Base-by-base conservation (phyloP, 2,888 invertebrate genomes). In the Tinea semifulvella region DNA sequence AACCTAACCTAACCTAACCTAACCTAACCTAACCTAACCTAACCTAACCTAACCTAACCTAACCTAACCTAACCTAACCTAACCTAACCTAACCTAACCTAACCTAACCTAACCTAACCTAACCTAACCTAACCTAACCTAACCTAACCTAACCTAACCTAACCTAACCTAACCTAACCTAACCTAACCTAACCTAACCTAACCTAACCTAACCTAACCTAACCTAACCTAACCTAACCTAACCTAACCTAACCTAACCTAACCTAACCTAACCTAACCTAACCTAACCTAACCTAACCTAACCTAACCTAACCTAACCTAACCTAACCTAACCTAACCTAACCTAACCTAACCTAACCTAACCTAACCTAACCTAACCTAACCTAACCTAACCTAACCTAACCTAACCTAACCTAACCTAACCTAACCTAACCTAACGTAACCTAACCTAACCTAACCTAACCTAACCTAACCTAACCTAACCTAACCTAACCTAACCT, bases 161-260 rank as follows among this genome's bases (percentile, higher is more conserved):
- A 46, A 46, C 46, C 46, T 46, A 46, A 46, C 46, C 46, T 46
- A 46, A 46, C 46, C 46, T 46, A 46, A 46, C 46, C 46, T 46
- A 46, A 46, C 46, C 46, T 46, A 46, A 46, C 46, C 46, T 46
- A 46, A 46, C 46, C 46, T 46, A 46, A 46, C 46, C 46, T 46
- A 46, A 46, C 46, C 46, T 42, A 42, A 42, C 42, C 46, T 46
- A 42, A 42, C 46, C 46, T 46, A 42, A 46, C 46, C 46, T 46
- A 46, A 42, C 42, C 46, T 42, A 46, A 42, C 46, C 46, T 46
- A 46, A 46, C 46, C 46, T 46, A 46, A 46, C 46, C 46, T 46
- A 46, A 46, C 46, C 46, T 46, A 46, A 46, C 46, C 46, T 46
- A 46, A 46, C 46, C 46, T 46, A 46, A 46, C 46, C 46, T 46